phyloP scores from a whole-genome alignment of 2,888 invertebrate genomes.

The Coelinius sp. region DNA sequence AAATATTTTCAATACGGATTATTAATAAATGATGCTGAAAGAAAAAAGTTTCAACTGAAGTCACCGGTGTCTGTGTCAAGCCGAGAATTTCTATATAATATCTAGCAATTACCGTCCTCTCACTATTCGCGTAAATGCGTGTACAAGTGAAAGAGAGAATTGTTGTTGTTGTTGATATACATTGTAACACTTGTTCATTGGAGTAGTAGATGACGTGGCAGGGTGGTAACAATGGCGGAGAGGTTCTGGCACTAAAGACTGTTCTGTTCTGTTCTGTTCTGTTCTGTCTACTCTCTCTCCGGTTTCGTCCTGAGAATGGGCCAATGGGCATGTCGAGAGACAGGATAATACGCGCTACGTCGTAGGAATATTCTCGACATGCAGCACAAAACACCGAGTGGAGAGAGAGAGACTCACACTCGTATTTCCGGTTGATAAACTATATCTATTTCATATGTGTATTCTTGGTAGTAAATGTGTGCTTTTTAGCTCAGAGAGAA shows the following conservation, averaged over 20 bases:
- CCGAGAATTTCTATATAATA: slow-evolving; percentile 5
- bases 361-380: slow-evolving; percentile 5
- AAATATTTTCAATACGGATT: too few species aligned
- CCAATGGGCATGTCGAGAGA: slow-evolving; percentile 10
- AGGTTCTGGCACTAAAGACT: not conserved
- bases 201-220: not conserved
- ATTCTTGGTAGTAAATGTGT: not conserved
- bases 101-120: slow-evolving; percentile 3
- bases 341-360: slow-evolving; percentile 5
- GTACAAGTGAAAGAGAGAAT: not conserved
- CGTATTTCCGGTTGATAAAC: not conserved
- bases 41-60: not conserved
- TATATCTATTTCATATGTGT: not conserved
- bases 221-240: not conserved
- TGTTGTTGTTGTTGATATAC: slow-evolving; percentile 5
- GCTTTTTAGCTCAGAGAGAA: not conserved
- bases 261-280: not conserved
- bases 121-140: not conserved
- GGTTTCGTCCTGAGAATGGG: not conserved
- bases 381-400: not conserved
- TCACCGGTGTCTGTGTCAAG: not conserved
- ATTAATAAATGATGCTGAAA: too few species aligned
- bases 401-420: not conserved
- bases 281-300: not conserved
- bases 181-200: not conserved